Conservation (phyloP, 2,797 vertebrate genomes). For the Atherinosoma microstoma region DNA sequence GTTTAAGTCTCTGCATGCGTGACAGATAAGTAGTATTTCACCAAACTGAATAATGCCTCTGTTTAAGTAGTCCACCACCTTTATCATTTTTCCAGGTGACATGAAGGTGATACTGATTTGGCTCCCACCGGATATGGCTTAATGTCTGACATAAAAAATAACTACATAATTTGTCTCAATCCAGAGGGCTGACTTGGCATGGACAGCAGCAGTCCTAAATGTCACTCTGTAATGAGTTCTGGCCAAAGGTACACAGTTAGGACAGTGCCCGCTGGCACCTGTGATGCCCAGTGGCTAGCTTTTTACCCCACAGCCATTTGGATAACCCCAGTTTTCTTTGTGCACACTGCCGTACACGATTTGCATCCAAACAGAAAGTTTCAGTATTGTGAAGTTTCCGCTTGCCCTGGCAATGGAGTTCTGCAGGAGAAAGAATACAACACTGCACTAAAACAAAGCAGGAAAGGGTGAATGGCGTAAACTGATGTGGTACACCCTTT, state of each 20-base stretch:
- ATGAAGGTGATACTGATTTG: slow-evolving; percentile 79
- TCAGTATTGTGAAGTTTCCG: slow-evolving; percentile 62
- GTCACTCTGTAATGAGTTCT: slow-evolving; percentile 87
- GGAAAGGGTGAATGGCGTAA: not conserved
- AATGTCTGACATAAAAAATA: slow-evolving; percentile 85
- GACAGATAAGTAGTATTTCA: slow-evolving; percentile 6
- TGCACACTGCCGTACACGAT: slow-evolving; percentile 62
- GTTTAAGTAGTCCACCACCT: slow-evolving; percentile 54
- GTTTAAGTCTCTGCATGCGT: not conserved
- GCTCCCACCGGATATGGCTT: slow-evolving; percentile 79
- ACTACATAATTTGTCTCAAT: slow-evolving; percentile 86
- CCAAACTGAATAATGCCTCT: slow-evolving; percentile 26
- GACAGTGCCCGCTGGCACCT: slow-evolving; percentile 83
- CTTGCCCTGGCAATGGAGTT: slow-evolving; percentile 15
- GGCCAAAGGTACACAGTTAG: slow-evolving; percentile 84
- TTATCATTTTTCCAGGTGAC: slow-evolving; percentile 70
- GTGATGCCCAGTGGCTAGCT: slow-evolving; percentile 83
- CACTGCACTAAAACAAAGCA: slow-evolving; percentile 3
- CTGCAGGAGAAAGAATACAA: slow-evolving; percentile 19
- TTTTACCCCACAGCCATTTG: slow-evolving; percentile 82
- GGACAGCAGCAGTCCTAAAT: slow-evolving; percentile 85
- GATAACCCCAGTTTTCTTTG: slow-evolving; percentile 79
- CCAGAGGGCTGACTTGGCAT: slow-evolving; percentile 86
- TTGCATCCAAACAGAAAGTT: slow-evolving; percentile 81
- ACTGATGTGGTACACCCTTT: not conserved